Evolutionary conservation across 2,888 invertebrate species (phyloP).

Genomic region (Abrostola triplasia): DNA sequence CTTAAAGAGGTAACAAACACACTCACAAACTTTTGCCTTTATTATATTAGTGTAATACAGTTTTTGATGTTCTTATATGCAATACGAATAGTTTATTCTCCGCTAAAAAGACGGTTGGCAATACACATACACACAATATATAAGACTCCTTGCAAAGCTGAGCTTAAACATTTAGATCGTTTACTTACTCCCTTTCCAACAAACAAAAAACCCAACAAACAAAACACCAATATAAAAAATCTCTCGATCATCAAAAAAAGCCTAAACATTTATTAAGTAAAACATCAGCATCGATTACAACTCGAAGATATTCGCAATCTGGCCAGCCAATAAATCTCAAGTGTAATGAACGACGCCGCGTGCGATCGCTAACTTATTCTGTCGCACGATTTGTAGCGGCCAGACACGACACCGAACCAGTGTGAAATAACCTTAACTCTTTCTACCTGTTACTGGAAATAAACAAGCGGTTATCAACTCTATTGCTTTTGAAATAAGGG

Average conservation of each 20-base stretch:
- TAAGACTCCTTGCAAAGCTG: no score
- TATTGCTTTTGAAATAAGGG: rapidly evolving
- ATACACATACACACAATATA: no score
- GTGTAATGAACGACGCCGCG: slow-evolving; percentile 81
- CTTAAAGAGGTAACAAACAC: no score
- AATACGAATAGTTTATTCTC: no score
- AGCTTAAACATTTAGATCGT: no score
- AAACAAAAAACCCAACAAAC: not conserved
- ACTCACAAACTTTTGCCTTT: no score
- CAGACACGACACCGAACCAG: slow-evolving; percentile 71
- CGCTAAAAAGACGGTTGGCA: no score
- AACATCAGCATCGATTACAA: slow-evolving; percentile 63
- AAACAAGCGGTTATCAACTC: slow-evolving; percentile 7
- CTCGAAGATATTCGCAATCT: slow-evolving; percentile 65
- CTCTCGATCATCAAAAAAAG: slow-evolving; percentile 31
- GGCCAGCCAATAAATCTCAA: slow-evolving; percentile 72
- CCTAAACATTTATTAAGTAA: slow-evolving; percentile 54
- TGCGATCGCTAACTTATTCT: slow-evolving; percentile 80
- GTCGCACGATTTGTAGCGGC: slow-evolving; percentile 78
- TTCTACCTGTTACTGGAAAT: slow-evolving; percentile 25
- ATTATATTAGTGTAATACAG: no score
- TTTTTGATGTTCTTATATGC: no score
- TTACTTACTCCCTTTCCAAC: not conserved
- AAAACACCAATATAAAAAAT: slow-evolving; percentile 12
- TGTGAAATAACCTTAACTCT: slow-evolving; percentile 40